Percentiles rank a stretch among this genome's conserved stretches.
These are phyloP conservation scores for Artemia sinica DNA, from an alignment of 2,888 invertebrate species.

Conservation along the genomic window DNA sequence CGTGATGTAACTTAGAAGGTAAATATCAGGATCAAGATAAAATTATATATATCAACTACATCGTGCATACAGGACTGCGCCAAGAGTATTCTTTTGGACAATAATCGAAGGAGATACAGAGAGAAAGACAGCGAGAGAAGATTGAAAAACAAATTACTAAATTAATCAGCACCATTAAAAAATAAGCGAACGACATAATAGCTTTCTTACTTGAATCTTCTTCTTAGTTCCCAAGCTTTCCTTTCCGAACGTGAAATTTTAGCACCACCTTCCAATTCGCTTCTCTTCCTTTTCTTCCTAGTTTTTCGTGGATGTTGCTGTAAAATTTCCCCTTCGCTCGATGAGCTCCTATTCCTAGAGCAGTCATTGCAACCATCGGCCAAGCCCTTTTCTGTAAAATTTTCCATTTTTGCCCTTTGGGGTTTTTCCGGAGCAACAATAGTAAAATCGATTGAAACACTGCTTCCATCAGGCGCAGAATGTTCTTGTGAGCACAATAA, in stretches of 20 bases:
- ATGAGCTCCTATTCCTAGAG: not conserved
- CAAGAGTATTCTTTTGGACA: no score
- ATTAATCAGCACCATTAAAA: no score
- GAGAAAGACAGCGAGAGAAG: no score
- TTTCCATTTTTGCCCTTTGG: not conserved
- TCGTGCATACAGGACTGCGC: no score
- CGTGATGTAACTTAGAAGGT: no score
- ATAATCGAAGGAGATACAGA: no score
- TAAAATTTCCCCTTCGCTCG: not conserved
- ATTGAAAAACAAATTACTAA: no score
- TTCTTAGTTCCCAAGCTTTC: conserved; percentile 23
- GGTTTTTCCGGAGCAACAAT: not conserved
- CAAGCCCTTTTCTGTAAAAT: not conserved
- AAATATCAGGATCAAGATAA: no score
- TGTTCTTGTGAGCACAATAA: conserved; percentile 80
- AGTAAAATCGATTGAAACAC: not conserved
- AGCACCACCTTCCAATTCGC: conserved; percentile 15
- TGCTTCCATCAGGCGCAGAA: conserved; percentile 27
- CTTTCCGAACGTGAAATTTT: conserved; percentile 25
- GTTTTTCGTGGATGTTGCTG: not conserved
- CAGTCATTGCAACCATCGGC: not conserved
- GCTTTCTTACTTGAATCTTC: conserved; percentile 29
- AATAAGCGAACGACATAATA: conserved; percentile 27
- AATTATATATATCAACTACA: no score
- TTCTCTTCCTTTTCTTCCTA: conserved; percentile 14